Percentiles rank a stretch among this genome's conserved stretches.
These are phyloP conservation scores for Pipa parva DNA, from an alignment of 2,113 vertebrate genomes.

Conservation along the genomic window DNA sequence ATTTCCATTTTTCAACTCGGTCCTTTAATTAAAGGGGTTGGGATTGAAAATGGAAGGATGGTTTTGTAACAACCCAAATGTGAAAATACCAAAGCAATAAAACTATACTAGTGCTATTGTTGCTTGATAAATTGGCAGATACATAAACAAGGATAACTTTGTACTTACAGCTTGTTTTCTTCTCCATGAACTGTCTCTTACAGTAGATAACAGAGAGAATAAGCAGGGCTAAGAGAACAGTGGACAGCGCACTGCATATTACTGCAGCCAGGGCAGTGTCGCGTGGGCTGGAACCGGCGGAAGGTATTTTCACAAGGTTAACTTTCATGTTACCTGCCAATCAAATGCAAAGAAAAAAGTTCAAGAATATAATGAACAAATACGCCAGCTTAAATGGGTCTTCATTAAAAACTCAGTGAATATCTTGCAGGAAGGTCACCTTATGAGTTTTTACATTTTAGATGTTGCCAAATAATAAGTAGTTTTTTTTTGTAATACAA, in stretches of 20 bases:
- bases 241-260: slow-evolving; percentile 91
- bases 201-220: slow-evolving; percentile 94
- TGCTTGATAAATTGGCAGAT: too few species aligned
- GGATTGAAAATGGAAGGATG: too few species aligned
- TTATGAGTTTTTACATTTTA: too few species aligned
- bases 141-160: neutral
- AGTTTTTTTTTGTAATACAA: too few species aligned
- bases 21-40: too few species aligned
- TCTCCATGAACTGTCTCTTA: slow-evolving; percentile 94
- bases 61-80: too few species aligned
- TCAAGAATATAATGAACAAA: neutral
- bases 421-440: too few species aligned
- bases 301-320: slow-evolving; percentile 85
- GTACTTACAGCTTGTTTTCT: slow-evolving; percentile 86
- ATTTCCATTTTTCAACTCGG: too few species aligned
- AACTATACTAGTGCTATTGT: too few species aligned
- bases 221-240: slow-evolving; percentile 87
- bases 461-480: too few species aligned
- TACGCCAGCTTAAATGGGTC: too few species aligned
- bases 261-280: slow-evolving; percentile 90
- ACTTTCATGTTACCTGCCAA: slow-evolving; percentile 81
- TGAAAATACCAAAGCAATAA: too few species aligned
- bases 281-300: slow-evolving; percentile 81
- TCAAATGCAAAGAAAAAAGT: slow-evolving; percentile 19
- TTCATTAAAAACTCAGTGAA: slow-evolving; percentile 19